Evolutionary conservation across 2,113 vertebrate species (phyloP).

Genomic region (Acanthisitta chloris): DNA sequence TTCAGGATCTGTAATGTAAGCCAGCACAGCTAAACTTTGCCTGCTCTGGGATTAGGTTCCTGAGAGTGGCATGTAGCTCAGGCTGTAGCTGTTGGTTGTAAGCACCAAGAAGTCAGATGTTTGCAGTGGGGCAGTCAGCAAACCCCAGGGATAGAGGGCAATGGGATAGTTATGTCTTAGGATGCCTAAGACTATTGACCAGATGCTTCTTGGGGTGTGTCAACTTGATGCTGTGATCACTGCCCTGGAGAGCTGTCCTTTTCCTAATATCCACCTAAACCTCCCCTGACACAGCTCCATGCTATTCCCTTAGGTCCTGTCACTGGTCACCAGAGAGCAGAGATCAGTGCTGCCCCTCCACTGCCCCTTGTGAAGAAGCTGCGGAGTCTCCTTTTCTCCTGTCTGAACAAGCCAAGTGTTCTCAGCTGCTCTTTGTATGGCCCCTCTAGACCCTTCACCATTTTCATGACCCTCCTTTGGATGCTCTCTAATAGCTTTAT

Average conservation of each 20-base stretch:
- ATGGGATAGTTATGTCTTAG: neutral
- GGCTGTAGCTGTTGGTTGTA: neutral
- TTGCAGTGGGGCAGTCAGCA: neutral
- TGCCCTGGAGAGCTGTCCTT: neutral
- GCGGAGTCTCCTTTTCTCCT: neutral
- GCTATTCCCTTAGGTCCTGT: neutral
- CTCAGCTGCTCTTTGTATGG: neutral
- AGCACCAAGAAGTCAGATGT: neutral
- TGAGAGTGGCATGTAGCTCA: rapidly evolving
- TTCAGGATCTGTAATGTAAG: neutral
- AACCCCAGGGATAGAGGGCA: neutral
- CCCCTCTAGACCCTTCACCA: neutral
- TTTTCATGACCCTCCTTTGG: neutral
- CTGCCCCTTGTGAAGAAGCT: neutral
- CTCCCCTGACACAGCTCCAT: neutral
- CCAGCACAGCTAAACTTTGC: neutral
- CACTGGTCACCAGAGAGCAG: neutral
- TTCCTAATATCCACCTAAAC: rapidly evolving
- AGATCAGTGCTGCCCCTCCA: neutral
- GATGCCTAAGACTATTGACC: neutral
- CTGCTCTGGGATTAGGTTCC: neutral
- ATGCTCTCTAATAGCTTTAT: neutral
- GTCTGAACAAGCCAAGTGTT: neutral
- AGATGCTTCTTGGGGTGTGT: neutral
- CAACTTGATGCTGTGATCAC: neutral